A percentile compares a stretch with the other conserved stretches of the same genome.
Conservation (phyloP, 2,888 invertebrate species). For the Drosophila testacea region DNA sequence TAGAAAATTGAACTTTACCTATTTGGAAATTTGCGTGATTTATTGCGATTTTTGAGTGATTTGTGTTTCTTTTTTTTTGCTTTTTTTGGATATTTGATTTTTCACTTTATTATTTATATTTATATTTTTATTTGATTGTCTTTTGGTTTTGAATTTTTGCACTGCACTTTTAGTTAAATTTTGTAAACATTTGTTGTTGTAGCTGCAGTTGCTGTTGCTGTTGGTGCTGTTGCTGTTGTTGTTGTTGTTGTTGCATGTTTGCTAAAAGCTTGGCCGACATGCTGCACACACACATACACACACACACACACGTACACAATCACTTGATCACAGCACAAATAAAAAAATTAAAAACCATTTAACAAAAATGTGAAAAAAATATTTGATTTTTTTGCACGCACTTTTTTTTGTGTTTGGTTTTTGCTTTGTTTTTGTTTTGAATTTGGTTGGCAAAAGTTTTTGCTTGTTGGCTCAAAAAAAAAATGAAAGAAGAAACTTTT, state of each 20-base stretch:
- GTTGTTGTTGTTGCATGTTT: slow-evolving; percentile 39
- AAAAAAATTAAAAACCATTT: slow-evolving; percentile 17
- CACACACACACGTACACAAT: slow-evolving; percentile 2
- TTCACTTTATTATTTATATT: slow-evolving; percentile 10
- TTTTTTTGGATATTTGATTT: slow-evolving; percentile 1
- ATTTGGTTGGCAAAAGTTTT: neutral
- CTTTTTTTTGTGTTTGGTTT: slow-evolving; percentile 9
- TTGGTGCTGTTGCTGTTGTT: slow-evolving; percentile 37
- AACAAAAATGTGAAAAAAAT: slow-evolving; percentile 27
- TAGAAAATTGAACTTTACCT: slow-evolving; percentile 75
- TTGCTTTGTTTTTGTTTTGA: neutral
- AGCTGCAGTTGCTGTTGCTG: slow-evolving; percentile 31
- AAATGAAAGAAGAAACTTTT: neutral
- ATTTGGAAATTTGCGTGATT: slow-evolving; percentile 59
- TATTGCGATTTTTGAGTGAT: slow-evolving; percentile 25
- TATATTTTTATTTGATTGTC: slow-evolving; percentile 12
- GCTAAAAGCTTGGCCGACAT: slow-evolving; percentile 29
- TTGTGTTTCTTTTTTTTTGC: slow-evolving; percentile 8
- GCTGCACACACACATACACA: slow-evolving; percentile 35
- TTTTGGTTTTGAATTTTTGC: neutral
- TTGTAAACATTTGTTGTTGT: slow-evolving; percentile 18
- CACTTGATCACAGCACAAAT: slow-evolving; percentile 1
- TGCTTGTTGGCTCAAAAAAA: neutral
- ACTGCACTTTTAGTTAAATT: slow-evolving; percentile 25
- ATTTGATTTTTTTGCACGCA: neutral